Conservation (phyloP, 1,140 invertebrate species). For the Chionoecetes opilio region DNA sequence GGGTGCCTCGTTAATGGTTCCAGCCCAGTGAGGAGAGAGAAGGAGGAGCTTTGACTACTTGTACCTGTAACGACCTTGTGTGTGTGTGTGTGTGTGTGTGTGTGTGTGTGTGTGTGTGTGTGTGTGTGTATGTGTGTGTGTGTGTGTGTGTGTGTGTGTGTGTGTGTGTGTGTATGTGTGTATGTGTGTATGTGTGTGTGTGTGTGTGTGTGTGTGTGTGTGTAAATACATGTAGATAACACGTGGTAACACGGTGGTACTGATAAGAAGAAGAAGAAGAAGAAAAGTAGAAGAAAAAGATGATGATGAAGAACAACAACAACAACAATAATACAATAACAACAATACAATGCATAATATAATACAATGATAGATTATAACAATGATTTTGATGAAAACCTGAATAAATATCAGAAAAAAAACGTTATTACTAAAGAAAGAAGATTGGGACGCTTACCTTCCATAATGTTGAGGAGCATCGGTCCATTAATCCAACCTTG, state of each 20-base stretch:
- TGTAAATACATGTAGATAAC: conserved; percentile 34
- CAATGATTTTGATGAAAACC: too few species aligned
- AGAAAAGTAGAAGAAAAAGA: neutral
- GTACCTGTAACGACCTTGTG: neutral
- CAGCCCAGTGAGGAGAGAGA: neutral
- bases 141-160: conserved; percentile 37
- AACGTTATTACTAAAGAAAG: too few species aligned
- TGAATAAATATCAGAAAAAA: too few species aligned
- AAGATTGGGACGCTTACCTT: too few species aligned
- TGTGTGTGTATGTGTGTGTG: conserved; percentile 44
- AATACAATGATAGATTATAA: too few species aligned
- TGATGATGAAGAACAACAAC: neutral
- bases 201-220: conserved; percentile 55
- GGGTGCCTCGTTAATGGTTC: neutral
- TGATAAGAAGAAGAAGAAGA: too few species aligned
- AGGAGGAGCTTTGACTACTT: neutral
- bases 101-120: conserved; percentile 44
- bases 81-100: conserved; percentile 30
- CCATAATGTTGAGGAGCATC: too few species aligned
- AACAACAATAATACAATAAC: neutral
- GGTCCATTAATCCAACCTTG: too few species aligned
- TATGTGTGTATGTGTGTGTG: conserved; percentile 43
- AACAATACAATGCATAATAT: too few species aligned
- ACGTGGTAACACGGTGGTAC: neutral
- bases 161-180: conserved; percentile 25